Base-by-base conservation (phyloP, 2,113 vertebrate genomes). In the Equus quagga region DNA sequence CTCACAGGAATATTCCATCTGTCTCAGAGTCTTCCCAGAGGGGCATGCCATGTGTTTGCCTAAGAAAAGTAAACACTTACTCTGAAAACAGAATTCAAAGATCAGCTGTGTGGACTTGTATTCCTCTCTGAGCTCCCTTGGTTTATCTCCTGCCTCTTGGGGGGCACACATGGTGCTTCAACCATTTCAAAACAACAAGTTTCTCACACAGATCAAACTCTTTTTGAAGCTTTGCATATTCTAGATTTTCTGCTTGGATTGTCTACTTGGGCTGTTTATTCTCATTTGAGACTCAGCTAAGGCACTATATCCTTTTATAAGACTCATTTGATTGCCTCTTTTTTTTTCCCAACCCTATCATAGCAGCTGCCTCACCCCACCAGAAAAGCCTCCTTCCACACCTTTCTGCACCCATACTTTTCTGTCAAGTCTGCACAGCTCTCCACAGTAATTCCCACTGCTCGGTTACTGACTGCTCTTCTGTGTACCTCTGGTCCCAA, bases 391-490 rank as follows among this genome's bases (percentile, higher is more conserved):
- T 44, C 0, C 8, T 49, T 86, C 4, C 31, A 0, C 24, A 60
- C 8, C 14, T 23, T 8, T 46, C 23, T 85, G 14, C 21, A 28
- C 18, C 12, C 12, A 19, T 5, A 24, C 24, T 86, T 85, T 60
- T 69, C 44, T 56, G 44, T 36, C 5, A 18, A 75, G 28, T 86
- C 21, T 46, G 3, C 6, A 18, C 9, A 26, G 5, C 7, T 60
- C 46, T 65, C 14, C 11, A 19, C 2, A 7, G 18, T 56, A 12
- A 75, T 23, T 62, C 4, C 11, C 7, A 65, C 11, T 9, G 6
- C 26, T 76, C 2, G 1, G 0, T 14, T 41, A 3, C 4, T 12
- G 3, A 64, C 23, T 26, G 4, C 8, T 23, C 6, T 0, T 4
- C 33, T 54, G 26, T 26, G 23, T 1, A 8, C 2, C 51, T 58